Evolutionary conservation across 53 echinoderm and acorn worm genomes (phyloP), one percentile per base, ranked within the genome.

Genomic region (Arbacia lixula): DNA sequence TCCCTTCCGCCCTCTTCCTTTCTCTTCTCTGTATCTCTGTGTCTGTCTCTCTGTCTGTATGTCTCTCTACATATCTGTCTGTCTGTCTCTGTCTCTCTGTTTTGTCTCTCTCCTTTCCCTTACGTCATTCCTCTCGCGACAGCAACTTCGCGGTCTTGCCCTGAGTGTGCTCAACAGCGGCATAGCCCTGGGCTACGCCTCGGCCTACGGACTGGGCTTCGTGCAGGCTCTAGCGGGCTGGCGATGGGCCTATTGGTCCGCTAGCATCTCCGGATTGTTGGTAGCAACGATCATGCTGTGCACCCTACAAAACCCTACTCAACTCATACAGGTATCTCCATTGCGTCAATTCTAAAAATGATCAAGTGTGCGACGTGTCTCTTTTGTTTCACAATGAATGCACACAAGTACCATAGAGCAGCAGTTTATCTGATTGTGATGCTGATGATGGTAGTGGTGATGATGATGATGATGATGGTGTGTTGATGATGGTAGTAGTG

Each of bases 181-280:
- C 19, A 58, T 58, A 1, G 58, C 38, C 29, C 20, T 78, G 12
- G 78, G 78, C 3, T 78, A 58, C 29, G 78, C 58, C 60, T 14
- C 60, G 14, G 60, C 78, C 36, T 58, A 58, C 40, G 78, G 58
- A 41, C 24, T 78, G 60, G 78, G 78, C 16, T 78, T 78, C 78
- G 39, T 78, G 38, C 33, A 60, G 33, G 85, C 68, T 22, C 2
- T 22, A 8, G 55, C 68, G 20, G 85, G 85, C 4, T 84, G 85
- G 85, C 67, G 85, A 16, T 84, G 85, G 85, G 56, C 69, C 26
- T 69, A 69, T 31, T 36, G 71, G 54, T n/a, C 39, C 25, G 67
- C 85, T 10, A 42, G 85, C 36, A 20, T 55, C 67, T 39, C 85
- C 1, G 84, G 85, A 1, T 22, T 84, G 0, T 10, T 84, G 1